Evolutionary conservation across 2,113 vertebrate genomes (phyloP), one percentile per base, ranked within the genome.

Genomic region (Anguilla rostrata): DNA sequence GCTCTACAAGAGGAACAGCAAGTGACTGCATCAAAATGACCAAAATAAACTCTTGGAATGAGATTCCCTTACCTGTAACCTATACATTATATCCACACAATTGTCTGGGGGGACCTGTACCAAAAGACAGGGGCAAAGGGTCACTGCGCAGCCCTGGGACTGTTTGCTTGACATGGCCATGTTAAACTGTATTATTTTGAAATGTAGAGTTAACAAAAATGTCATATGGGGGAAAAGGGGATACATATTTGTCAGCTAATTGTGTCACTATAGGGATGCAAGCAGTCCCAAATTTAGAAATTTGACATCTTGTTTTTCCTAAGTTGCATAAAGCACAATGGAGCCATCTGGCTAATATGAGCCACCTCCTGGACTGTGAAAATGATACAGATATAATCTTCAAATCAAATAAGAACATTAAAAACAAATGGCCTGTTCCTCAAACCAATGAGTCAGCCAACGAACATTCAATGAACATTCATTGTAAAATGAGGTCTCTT

Each of bases 21-120:
- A 56, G 66, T 39, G 40, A 78, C 39, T 0, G 53, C 7, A 20
- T 40, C 40, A 34, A 46, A 53, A 83, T 26, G 26, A 34, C 56
- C 49, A 43, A 83, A 83, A 82, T 39, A 78, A 41, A 40, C 14
- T 15, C 43, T 57, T 83, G 86, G 86, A 63, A 83, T 83, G 49
- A 79, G 71, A 87, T 84, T 5, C 49, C 63, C 71, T 78, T 29
- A 66, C 82, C 82, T 84, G 86, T 84, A 87, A 81, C 53, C 79
- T 57, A 87, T 79, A 87, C 79, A 78, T 75, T 84, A 75, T 60
- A 81, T 63, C 49, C 46, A 43, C 34, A 41, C 14, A 43, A 14
- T 75, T 43, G 60, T 83, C 49, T 34, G 75, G 29, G 29, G 29
- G 34, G 29, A 63, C 83, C 60, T 63, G 39, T 84, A 53, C 49